Evolutionary conservation across 2,797 vertebrate species (phyloP).

Genomic region (Anguilla marmorata): DNA sequence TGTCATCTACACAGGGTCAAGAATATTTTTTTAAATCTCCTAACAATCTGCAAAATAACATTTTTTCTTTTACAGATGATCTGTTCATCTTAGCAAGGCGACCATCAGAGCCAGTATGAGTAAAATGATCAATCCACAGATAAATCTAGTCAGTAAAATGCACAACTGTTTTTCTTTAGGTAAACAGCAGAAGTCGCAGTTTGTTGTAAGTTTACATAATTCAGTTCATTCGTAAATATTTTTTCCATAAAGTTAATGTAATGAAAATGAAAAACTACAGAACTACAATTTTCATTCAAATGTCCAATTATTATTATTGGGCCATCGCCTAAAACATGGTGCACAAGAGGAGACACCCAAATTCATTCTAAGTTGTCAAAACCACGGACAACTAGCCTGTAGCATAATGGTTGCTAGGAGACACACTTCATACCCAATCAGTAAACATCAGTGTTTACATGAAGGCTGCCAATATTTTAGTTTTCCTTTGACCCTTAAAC

Average conservation of each 20-base stretch:
- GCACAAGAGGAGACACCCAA: background rate
- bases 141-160: background rate
- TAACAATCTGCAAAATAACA: background rate
- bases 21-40: background rate
- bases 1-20: background rate
- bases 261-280: background rate
- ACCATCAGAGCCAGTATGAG: background rate
- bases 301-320: background rate
- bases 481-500: slow-evolving; percentile 3
- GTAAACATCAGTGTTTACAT: slow-evolving; percentile 8
- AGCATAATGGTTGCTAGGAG: background rate
- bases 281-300: background rate
- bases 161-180: background rate
- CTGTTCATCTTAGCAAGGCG: background rate
- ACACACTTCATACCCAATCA: background rate
- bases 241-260: background rate
- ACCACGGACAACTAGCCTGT: background rate
- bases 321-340: background rate
- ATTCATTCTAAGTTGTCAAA: background rate
- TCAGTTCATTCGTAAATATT: background rate
- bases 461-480: background rate
- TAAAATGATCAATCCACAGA: background rate
- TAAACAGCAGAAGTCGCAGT: background rate
- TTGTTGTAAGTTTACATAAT: background rate
- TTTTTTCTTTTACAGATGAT: background rate